A percentile compares a stretch with the other conserved stretches of the same genome.
phyloP scores from a whole-genome alignment of 2,888 invertebrate genomes.

The Ligdia adustata region DNA sequence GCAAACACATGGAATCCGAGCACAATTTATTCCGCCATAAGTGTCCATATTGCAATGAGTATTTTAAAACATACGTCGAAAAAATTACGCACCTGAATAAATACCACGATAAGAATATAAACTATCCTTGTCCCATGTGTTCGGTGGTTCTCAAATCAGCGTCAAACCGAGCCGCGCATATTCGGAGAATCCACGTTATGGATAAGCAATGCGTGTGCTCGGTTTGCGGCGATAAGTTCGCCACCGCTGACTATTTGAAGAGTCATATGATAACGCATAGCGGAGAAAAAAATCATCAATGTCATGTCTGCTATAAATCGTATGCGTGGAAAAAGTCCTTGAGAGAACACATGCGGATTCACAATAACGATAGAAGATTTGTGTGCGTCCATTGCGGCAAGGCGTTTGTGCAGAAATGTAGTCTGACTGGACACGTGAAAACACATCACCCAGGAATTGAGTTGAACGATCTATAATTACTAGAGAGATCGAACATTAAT shows the following conservation, averaged over 20 bases:
- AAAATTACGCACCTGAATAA: conserved; percentile 22
- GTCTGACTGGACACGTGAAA: conserved; percentile 19
- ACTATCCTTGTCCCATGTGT: conserved; percentile 25
- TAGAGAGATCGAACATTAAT: no score
- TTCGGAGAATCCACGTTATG: background rate
- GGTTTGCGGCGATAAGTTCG: conserved; percentile 1
- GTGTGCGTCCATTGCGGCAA: conserved; percentile 32
- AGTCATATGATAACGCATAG: conserved; percentile 52
- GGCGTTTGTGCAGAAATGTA: conserved; percentile 37
- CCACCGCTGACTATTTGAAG: conserved; percentile 2
- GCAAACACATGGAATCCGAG: conserved; percentile 51
- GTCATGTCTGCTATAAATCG: conserved; percentile 55
- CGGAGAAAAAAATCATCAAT: conserved; percentile 54
- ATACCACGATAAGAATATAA: conserved; percentile 17
- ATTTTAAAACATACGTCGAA: conserved; percentile 14
- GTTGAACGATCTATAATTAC: no score
- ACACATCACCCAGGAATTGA: conserved; percentile 35
- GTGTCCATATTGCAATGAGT: conserved; percentile 29
- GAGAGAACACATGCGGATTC: conserved; percentile 42
- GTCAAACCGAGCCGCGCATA: background rate
- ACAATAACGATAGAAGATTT: conserved; percentile 36
- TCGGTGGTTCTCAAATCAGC: conserved; percentile 10
- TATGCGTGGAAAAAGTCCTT: conserved; percentile 40
- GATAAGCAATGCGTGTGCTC: background rate
- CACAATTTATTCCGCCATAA: conserved; percentile 49